phyloP scores from a whole-genome alignment of 2,888 invertebrate species.

The Mellilla xanthometata region DNA sequence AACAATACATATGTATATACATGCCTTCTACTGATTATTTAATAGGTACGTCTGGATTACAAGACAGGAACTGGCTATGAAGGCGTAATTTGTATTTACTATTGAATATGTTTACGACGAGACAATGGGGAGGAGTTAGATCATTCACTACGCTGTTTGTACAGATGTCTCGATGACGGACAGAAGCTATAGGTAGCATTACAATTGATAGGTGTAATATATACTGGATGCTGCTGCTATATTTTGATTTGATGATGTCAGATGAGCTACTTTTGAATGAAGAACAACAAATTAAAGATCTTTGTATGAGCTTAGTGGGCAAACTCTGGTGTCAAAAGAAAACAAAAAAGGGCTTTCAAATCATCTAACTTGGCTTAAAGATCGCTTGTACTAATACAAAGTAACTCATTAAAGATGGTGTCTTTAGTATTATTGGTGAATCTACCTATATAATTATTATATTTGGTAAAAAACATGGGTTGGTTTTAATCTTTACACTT shows the following conservation, averaged over 20 bases:
- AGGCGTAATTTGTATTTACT: slow-evolving; percentile 49
- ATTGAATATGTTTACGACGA: slow-evolving; percentile 45
- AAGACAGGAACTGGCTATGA: slow-evolving; percentile 38
- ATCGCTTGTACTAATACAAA: too few relatives aligned
- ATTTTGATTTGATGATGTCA: slow-evolving; percentile 28
- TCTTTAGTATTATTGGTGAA: too few relatives aligned
- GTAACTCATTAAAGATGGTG: too few relatives aligned
- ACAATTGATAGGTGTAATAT: slow-evolving; percentile 34
- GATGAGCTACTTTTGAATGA: slow-evolving; percentile 6
- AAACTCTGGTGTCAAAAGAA: too few relatives aligned
- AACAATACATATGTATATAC: slow-evolving; percentile 11
- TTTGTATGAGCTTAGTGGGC: too few relatives aligned
- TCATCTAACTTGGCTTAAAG: too few relatives aligned
- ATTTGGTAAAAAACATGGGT: too few relatives aligned
- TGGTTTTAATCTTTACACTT: too few relatives aligned
- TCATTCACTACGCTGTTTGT: slow-evolving; percentile 41
- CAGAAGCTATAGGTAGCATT: slow-evolving; percentile 41
- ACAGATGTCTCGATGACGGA: slow-evolving; percentile 40
- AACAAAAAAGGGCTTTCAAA: too few relatives aligned
- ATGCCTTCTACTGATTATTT: background rate
- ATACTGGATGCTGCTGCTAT: slow-evolving; percentile 16
- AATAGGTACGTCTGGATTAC: slow-evolving; percentile 14
- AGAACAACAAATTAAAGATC: background rate
- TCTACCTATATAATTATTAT: too few relatives aligned
- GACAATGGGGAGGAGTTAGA: slow-evolving; percentile 47